phyloP scores from a whole-genome alignment of 35 echinoderm and acorn worm species.

The Patiria miniata region DNA sequence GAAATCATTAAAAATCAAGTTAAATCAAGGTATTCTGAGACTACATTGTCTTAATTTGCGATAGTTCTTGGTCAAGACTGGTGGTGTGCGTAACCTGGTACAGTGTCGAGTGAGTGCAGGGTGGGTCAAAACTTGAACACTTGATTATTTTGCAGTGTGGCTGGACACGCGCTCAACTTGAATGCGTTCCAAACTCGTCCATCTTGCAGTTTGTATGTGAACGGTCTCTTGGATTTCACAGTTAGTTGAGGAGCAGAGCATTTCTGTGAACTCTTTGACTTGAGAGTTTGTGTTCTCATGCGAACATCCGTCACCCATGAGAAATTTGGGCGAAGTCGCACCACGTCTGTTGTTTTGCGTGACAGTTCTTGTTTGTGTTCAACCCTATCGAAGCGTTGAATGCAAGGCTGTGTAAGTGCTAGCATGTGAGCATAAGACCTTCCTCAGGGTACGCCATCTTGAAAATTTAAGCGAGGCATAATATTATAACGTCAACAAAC shows the following conservation, averaged over 20 bases:
- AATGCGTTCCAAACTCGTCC: neutral
- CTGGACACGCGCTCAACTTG: neutral
- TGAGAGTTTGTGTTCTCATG: neutral
- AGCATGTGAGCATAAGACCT: no score
- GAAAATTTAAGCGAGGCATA: no score
- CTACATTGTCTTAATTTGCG: neutral
- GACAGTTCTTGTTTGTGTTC: neutral
- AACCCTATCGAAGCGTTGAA: no score
- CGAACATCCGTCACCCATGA: conserved; percentile 30
- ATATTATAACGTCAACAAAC: no score
- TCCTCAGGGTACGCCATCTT: no score
- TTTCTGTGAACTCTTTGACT: neutral
- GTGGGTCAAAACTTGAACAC: neutral
- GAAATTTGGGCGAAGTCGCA: conserved; percentile 1
- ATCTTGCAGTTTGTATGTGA: neutral
- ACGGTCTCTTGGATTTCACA: neutral
- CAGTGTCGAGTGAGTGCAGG: neutral
- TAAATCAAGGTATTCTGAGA: no score
- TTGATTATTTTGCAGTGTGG: neutral
- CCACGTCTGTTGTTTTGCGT: neutral
- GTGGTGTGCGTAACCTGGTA: neutral
- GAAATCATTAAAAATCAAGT: no score
- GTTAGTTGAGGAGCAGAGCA: neutral
- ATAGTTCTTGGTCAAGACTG: conserved; percentile 12
- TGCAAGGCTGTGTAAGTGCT: no score